These are phyloP conservation scores for Yponomeuta sedellus DNA, from an alignment of 2,888 invertebrate genomes.

Conservation along the genomic window DNA sequence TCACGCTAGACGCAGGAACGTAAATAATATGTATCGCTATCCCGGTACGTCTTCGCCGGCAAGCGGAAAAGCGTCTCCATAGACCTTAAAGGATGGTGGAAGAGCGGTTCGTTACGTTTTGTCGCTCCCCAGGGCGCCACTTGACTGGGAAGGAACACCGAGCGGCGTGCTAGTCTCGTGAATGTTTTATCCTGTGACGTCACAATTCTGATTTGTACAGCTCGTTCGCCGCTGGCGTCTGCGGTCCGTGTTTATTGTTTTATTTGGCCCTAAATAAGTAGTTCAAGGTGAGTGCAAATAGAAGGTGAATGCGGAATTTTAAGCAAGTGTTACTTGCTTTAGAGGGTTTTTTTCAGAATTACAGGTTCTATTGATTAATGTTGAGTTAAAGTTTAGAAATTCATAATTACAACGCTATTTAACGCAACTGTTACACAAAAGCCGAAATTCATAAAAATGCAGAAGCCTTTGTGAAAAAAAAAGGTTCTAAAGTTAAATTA, in stretches of 20 bases:
- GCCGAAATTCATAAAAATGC: no score
- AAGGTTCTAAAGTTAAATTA: no score
- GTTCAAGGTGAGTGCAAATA: constrained; percentile 35
- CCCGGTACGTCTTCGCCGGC: constrained; percentile 39
- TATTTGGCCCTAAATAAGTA: constrained; percentile 29
- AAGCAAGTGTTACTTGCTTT: neutral
- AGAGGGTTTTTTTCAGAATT: neutral
- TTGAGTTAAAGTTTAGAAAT: neutral
- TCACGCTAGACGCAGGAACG: constrained; percentile 41
- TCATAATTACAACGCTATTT: no score
- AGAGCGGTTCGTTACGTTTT: constrained; percentile 71
- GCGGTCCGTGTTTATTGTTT: constrained; percentile 49
- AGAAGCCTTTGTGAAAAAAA: no score
- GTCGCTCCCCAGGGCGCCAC: constrained; percentile 61
- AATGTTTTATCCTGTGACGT: constrained; percentile 62
- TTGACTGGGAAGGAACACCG: constrained; percentile 25
- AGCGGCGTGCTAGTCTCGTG: constrained; percentile 38
- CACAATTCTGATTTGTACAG: constrained; percentile 69
- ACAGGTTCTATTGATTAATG: neutral
- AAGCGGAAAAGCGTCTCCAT: constrained; percentile 61
- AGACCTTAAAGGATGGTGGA: constrained; percentile 58
- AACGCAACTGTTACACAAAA: no score
- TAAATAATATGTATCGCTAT: constrained; percentile 59
- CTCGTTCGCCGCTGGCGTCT: constrained; percentile 32
- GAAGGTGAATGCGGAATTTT: neutral